These are phyloP conservation scores for Rhagonycha lutea DNA, from an alignment of 2,888 invertebrate species.

Conservation along the genomic window DNA sequence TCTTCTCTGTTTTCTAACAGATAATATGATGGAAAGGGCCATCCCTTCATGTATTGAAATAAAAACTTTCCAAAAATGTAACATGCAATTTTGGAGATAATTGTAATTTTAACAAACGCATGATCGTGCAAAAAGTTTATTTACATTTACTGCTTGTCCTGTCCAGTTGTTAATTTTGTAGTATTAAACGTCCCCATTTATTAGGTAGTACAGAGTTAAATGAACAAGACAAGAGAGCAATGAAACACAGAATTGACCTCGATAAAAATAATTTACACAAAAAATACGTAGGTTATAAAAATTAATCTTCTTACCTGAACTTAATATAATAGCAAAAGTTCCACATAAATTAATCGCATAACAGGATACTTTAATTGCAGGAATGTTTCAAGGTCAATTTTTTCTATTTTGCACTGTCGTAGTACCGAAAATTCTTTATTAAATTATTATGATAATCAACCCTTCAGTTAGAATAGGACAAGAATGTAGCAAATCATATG, in stretches of 20 bases:
- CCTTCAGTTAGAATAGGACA: background rate
- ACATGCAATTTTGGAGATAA: background rate
- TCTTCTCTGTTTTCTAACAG: too few relatives aligned
- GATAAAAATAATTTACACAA: background rate
- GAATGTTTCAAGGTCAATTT: background rate
- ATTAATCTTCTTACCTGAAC: background rate
- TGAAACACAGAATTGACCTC: background rate
- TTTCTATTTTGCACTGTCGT: background rate
- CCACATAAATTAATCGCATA: background rate
- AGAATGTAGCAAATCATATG: background rate
- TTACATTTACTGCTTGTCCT: background rate
- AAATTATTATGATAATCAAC: background rate
- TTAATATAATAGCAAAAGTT: background rate
- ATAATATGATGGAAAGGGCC: too few relatives aligned
- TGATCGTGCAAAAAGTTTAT: background rate
- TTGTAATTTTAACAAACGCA: background rate
- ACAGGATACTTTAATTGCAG: background rate
- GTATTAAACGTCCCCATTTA: background rate
- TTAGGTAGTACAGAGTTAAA: background rate
- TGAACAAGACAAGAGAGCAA: background rate
- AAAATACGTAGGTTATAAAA: background rate
- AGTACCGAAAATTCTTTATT: too few relatives aligned
- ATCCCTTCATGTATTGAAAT: too few relatives aligned
- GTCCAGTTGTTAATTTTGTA: background rate
- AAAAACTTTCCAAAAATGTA: too few relatives aligned